Base-by-base conservation (phyloP, 2,888 invertebrate genomes). In the Buathra laborator region DNA sequence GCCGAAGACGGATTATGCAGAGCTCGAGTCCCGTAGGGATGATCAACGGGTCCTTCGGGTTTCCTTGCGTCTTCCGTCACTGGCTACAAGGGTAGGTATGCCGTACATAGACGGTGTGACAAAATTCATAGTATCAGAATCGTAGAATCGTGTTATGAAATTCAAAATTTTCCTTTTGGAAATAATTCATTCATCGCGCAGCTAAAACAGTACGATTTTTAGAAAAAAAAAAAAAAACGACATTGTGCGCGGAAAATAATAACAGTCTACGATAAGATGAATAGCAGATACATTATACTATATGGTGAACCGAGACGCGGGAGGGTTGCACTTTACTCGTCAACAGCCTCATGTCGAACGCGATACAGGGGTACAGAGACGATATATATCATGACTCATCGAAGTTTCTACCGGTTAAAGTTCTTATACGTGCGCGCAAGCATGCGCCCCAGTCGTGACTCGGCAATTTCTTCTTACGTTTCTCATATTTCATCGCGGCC, bases 401-500 rank as follows among this genome's bases (percentile, higher is more conserved):
- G 77, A 78, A 78, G 74, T 56, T 59, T 78, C 74, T 16, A 32
- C n/a, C 74, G 43, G 68, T 68, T 53, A 37, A 56, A 66, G 66
- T 83, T 83, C 77, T 78, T 72, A 72, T 48, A 74, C 71, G 62
- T 48, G 29, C 43, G 59, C 32, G 77, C 72, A 72, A 72, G 77
- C 82, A 72, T 82, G 77, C 82, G 62, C 53, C 53, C 53, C 16
- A 48, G 46, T 56, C 59, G 56, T 72, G 56, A 78, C 64, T 67
- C 56, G 64, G 74, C 74, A 75, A 75, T 72, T 46, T 79, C 74
- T 75, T 62, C 90, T 90, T 89, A 90, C 89, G 90, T 89, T 86
- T 88, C 89, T 86, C 89, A 92, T 91, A 92, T 92, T 92, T 92
- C 92, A 92, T 92, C 91, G 86, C 59, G 76, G 83, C 32, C 86